phyloP scores from a whole-genome alignment of 2,113 vertebrate species.

The Microtus ochrogaster region DNA sequence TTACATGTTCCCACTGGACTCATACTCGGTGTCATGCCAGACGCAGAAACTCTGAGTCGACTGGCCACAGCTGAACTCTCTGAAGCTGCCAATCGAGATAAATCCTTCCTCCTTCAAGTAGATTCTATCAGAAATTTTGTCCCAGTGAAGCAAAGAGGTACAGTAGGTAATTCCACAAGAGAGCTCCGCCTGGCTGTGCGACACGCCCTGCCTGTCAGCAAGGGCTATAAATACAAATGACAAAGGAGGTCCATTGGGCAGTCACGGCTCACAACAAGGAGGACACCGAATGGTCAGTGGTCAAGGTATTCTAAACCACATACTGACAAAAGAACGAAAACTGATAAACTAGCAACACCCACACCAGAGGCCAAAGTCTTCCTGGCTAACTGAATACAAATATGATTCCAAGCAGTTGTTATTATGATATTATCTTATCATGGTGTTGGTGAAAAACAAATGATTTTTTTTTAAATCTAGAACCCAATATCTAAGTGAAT shows the following conservation, averaged over 20 bases:
- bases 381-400: neutral
- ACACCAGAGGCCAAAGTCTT: neutral
- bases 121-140: neutral
- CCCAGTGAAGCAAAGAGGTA: neutral
- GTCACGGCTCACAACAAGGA: neutral
- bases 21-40: neutral
- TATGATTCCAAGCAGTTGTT: neutral
- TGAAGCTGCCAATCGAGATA: neutral
- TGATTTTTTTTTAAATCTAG: neutral
- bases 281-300: neutral
- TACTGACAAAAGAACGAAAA: neutral
- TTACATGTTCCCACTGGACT: too few species aligned
- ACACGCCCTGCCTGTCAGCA: neutral
- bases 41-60: neutral
- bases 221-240: neutral
- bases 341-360: neutral
- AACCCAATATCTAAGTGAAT: neutral
- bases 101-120: neutral
- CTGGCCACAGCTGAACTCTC: neutral
- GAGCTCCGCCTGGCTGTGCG: neutral
- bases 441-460: neutral
- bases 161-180: neutral
- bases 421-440: neutral
- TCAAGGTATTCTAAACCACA: neutral
- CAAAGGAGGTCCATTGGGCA: neutral